Evolutionary conservation across 2,888 invertebrate species (phyloP).

Genomic region (Calephelis perditalis): DNA sequence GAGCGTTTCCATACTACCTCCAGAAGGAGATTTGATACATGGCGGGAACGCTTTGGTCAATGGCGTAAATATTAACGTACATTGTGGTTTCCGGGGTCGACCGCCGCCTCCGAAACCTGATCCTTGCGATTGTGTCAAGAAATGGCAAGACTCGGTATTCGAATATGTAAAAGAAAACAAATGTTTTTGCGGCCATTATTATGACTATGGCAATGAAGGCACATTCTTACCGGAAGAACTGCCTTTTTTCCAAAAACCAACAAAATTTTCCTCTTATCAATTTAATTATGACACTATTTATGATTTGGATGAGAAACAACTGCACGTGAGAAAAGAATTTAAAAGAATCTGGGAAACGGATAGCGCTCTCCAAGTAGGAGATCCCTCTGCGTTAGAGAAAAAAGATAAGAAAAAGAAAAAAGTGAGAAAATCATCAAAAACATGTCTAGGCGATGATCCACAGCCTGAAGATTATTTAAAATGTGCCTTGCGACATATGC

Average conservation of each 20-base stretch:
- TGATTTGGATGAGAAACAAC: conserved; percentile 46
- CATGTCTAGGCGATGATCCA: conserved; percentile 50
- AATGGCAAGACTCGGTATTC: conserved; percentile 49
- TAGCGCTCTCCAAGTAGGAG: conserved; percentile 45
- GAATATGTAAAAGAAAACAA: conserved; percentile 49
- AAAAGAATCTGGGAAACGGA: conserved; percentile 60
- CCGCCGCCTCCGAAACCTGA: conserved; percentile 41
- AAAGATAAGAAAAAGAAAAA: conserved; percentile 40
- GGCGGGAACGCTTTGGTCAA: conserved; percentile 46
- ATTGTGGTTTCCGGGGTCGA: conserved; percentile 48
- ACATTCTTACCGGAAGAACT: conserved; percentile 49
- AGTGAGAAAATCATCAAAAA: conserved; percentile 38
- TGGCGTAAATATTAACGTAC: conserved; percentile 46
- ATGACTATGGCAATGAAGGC: conserved; percentile 56
- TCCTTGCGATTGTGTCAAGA: conserved; percentile 54
- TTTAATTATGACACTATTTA: conserved; percentile 62
- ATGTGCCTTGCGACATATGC: conserved; percentile 52
- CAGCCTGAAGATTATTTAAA: conserved; percentile 54
- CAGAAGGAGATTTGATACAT: conserved; percentile 56
- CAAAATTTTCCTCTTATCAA: conserved; percentile 37
- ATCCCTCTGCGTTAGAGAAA: conserved; percentile 34
- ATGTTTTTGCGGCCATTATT: conserved; percentile 57
- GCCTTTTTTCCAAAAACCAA: conserved; percentile 55
- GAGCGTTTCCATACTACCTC: conserved; percentile 45
- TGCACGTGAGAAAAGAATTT: conserved; percentile 52